Evolutionary conservation across 2,113 vertebrate genomes (phyloP), one percentile per base, ranked within the genome.

Genomic region (Nothocercus julius): DNA sequence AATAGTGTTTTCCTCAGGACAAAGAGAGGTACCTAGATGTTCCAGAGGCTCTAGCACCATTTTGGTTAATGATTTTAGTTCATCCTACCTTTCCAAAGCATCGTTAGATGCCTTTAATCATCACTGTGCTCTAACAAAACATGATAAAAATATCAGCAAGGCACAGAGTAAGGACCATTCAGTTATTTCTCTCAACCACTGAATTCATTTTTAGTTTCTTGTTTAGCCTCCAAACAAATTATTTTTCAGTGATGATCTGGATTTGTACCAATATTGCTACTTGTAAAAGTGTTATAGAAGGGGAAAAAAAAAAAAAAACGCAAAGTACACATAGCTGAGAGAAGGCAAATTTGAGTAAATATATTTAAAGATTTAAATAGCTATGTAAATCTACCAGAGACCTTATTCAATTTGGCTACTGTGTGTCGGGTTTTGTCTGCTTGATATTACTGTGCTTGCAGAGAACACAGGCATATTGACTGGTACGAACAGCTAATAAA

Each of bases 221-320:
- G 27, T 38, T 73, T 54, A 75, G 25, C 21, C 22, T 88, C 10
- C 13, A 63, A 40, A 42, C 25, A 25, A 6, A 5, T 27, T 5
- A 6, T 4, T 61, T 56, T 82, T 68, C 19, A 38, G 13, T 11
- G 5, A 28, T 73, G 8, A 36, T 85, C 70, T 64, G n/a, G 42
- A 80, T 85, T 70, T 70, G 17, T 76, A 76, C 56, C 24, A 53
- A 42, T 36, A 53, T 30, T 53, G 27, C 8, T n/a, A 54, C 59
- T 38, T 70, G 4, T 62, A 13, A 7, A 63, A 85, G 14, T 24
- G 11, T 51, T 69, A 6, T 11, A 66, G 40, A 11, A 67, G 18
- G 24, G 21, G 24, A 19, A 76, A 51, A 21, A 3, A 19, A 76
- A 51, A 21, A 3, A 56, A 24, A 7, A 7, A 7, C 14, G 0